Evolutionary conservation across 64 coral and sea anemone species (phyloP), one percentile per base, ranked within the genome.

Genomic region (Stichodactyla helianthus): DNA sequence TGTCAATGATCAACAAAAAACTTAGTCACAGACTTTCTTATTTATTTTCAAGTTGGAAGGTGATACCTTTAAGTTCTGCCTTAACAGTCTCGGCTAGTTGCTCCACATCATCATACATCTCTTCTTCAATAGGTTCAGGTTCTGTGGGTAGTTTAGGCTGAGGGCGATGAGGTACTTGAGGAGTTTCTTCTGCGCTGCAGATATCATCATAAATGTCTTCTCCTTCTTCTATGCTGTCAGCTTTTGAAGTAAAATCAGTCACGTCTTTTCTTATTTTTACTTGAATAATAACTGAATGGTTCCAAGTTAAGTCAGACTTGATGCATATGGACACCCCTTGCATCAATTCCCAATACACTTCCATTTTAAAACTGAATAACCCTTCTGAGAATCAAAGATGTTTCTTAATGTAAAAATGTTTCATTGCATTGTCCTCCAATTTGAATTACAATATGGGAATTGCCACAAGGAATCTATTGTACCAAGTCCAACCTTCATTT

Each of bases 41-140:
- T 44, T 44, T 44, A 1, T 44, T 44, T 44, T 44, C 35, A 44
- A 44, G 14, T 58, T 74, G 0, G 12, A 25, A 85, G 35, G 55
- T 65, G 64, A 77, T 91, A 23, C 53, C 77, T 64, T 65, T 65
- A 65, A 91, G 25, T 12, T 91, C 57, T 15, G 22, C 23, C 35
- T 79, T 79, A 23, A 63, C 90, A 57, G 78, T 44, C 59, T 92
- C 90, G 5, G 77, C 85, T n/a, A 92, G 81, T 9, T 85, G 61
- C 12, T 92, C 90, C 7, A 92, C 52, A 74, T 92, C 90, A 83
- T 92, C 90, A 83, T 92, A 92, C 44, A 52, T 92, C 53, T 92
- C 90, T 6, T 90, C 89, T 20, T 71, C 70, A 27, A 90, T 90
- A 4, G 82, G 82, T 52, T 90, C 89, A 25, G 22, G 76, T 92